Base-by-base conservation (phyloP, 2,797 vertebrate species). In the Coregonus ussuriensis region DNA sequence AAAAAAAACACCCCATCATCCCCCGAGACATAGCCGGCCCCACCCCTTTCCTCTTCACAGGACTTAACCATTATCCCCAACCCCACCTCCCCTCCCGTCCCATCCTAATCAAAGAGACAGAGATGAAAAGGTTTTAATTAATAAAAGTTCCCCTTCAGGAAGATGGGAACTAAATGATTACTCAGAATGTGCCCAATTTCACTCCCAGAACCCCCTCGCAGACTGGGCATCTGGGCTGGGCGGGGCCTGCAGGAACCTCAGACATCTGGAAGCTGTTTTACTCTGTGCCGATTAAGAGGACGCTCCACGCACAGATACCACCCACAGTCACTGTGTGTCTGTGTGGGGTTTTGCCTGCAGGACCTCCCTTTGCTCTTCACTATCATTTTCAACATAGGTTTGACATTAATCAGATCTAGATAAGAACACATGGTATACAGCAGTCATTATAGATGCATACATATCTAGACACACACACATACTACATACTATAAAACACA, bases 241-340 rank as follows among this genome's bases (percentile, higher is more conserved):
- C 87, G 95, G 94, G 89, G 89, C 91, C 92, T 91, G 93, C 93
- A 94, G 90, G 87, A 93, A 93, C 91, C 87, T 87, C 85, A 78
- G 92, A 95, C 96, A 97, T 97, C 96, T 97, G 96, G 96, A 97
- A 98, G 93, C 93, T 87, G 93, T 97, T 77, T 97, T 96, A 93
- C 77, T 86, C 53, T 71, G 88, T 91, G 91, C 87, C 94, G 95
- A 94, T 95, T 94, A 94, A 93, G 93, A 95, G 21, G 95, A 94
- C 93, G 88, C 89, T 92, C 94, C 93, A 91, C 86, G 92, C 93
- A 93, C 92, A 95, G 93, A 95, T 94, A 94, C 93, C 78, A 95
- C 95, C 94, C 94, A 88, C 93, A 93, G 94, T 91, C 93, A 93
- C 89, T 93, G 41, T 68, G 25, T 47, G 35, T 56, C 67, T 71